Evolutionary conservation across 2,113 vertebrate species (phyloP).

Genomic region (Equus przewalskii): DNA sequence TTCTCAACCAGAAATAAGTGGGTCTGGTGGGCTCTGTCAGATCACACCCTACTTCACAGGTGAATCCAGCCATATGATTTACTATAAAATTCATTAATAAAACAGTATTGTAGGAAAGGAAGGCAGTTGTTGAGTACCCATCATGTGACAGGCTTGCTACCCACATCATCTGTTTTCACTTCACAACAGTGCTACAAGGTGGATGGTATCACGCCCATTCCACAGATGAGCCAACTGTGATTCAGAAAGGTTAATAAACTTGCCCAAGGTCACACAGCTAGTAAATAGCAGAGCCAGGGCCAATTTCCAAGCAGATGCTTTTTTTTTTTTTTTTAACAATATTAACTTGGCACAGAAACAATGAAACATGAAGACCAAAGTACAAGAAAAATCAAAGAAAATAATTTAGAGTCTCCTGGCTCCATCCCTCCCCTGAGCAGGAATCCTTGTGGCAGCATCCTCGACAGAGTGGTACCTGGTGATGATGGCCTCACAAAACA

Average conservation of each 20-base stretch:
- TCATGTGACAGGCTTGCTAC: background rate
- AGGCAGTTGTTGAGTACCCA: background rate
- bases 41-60: background rate
- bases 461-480: background rate
- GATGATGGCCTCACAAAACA: background rate
- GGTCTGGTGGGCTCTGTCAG: background rate
- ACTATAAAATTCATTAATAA: background rate
- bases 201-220: background rate
- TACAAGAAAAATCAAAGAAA: conserved; percentile 28
- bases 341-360: background rate
- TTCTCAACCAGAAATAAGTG: background rate
- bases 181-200: background rate
- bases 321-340: background rate
- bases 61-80: background rate
- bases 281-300: background rate
- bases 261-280: background rate
- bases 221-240: background rate
- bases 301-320: background rate
- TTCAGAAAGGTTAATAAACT: background rate
- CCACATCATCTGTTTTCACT: background rate
- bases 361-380: background rate
- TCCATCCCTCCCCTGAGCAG: background rate
- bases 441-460: background rate
- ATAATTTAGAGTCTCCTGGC: background rate
- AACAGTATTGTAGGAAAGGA: background rate